A percentile compares a stretch with the other conserved stretches of the same genome.
phyloP scores from a whole-genome alignment of 2,113 vertebrate species.

The Tautogolabrus adspersus region DNA sequence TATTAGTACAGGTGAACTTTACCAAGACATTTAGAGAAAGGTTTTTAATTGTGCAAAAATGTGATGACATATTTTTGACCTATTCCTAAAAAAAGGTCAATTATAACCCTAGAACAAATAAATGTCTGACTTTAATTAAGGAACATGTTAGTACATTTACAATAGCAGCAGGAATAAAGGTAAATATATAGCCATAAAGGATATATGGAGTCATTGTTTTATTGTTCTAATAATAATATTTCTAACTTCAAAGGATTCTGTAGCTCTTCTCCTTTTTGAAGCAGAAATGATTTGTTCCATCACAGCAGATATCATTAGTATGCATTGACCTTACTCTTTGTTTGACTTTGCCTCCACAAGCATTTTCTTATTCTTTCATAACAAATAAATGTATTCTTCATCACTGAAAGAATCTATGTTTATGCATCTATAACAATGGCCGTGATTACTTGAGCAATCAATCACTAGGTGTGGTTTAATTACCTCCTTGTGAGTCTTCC shows the following conservation, averaged over 20 bases:
- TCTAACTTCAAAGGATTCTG: too few relatives aligned
- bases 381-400: slow-evolving; percentile 16
- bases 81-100: too few relatives aligned
- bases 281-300: neutral
- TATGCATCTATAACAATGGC: slow-evolving; percentile 17
- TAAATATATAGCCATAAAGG: too few relatives aligned
- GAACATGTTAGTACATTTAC: too few relatives aligned
- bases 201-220: too few relatives aligned
- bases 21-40: neutral
- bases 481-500: slow-evolving; percentile 34
- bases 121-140: too few relatives aligned
- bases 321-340: neutral
- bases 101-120: too few relatives aligned
- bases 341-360: slow-evolving; percentile 3
- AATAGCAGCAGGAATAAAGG: too few relatives aligned
- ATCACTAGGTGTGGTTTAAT: slow-evolving; percentile 48
- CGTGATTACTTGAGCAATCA: slow-evolving; percentile 39
- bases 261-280: too few relatives aligned
- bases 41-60: too few relatives aligned
- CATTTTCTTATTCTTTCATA: neutral
- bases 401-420: slow-evolving; percentile 24
- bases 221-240: too few relatives aligned
- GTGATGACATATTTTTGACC: too few relatives aligned
- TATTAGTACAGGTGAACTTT: slow-evolving; percentile 15
- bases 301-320: neutral